Conservation (phyloP, 2,888 invertebrate species). For the Gymnosoma rotundatum region DNA sequence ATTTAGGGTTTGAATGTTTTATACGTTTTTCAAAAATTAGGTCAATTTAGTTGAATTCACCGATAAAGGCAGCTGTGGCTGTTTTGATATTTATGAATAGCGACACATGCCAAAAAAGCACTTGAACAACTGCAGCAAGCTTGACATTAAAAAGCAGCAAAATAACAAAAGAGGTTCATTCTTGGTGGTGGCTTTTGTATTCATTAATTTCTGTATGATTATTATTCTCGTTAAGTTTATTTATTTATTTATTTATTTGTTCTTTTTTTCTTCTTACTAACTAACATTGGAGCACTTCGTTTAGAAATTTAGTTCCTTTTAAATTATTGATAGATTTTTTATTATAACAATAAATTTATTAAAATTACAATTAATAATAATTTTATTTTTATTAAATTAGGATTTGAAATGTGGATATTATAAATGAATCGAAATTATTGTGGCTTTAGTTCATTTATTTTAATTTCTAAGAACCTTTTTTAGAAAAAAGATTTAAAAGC, state of each 20-base stretch:
- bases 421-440: too few relatives aligned
- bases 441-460: too few relatives aligned
- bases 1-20: constrained; percentile 15
- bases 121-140: not conserved
- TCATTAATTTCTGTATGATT: not conserved
- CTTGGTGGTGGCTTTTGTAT: not conserved
- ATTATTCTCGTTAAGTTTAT: not conserved
- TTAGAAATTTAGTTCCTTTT: not conserved
- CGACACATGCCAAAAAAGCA: constrained; percentile 65
- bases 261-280: not conserved
- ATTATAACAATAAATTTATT: too few relatives aligned
- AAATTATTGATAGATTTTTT: too few relatives aligned
- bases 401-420: too few relatives aligned
- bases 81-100: constrained; percentile 54
- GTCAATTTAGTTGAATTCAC: constrained; percentile 55
- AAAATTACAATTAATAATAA: too few relatives aligned
- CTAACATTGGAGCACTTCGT: not conserved
- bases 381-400: too few relatives aligned
- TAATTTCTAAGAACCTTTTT: too few relatives aligned
- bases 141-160: not conserved
- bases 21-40: constrained; percentile 56
- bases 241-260: not conserved
- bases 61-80: constrained; percentile 58
- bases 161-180: not conserved
- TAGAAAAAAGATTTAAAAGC: too few relatives aligned